Conservation (phyloP, 2,113 vertebrate genomes). For the Brachyistius frenatus region DNA sequence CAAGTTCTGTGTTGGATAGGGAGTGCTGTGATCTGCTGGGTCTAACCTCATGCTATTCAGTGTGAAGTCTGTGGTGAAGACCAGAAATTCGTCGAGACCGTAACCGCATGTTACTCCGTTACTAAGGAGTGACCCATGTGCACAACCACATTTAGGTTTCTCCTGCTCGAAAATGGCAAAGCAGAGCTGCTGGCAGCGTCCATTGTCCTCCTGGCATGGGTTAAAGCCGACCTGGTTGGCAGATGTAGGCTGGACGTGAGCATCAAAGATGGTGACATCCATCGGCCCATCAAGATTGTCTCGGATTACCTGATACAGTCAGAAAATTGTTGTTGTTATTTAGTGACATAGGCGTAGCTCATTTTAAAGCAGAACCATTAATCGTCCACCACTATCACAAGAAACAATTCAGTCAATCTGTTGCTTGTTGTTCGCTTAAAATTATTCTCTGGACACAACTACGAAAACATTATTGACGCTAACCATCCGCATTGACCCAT, state of each 20-base stretch:
- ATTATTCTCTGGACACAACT: too few relatives aligned
- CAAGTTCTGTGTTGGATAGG: conserved; percentile 86
- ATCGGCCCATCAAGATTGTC: conserved; percentile 88
- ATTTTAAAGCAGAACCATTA: background rate
- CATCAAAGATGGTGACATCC: conserved; percentile 89
- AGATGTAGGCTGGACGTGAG: conserved; percentile 85
- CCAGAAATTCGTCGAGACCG: conserved; percentile 87
- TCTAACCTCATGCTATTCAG: conserved; percentile 90
- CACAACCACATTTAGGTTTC: conserved; percentile 88
- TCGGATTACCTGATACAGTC: conserved; percentile 83
- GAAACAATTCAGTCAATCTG: too few relatives aligned
- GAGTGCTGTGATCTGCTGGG: conserved; percentile 88
- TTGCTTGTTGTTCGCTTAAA: too few relatives aligned
- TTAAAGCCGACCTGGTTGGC: conserved; percentile 88
- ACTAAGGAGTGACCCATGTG: conserved; percentile 86
- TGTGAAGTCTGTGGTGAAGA: conserved; percentile 89
- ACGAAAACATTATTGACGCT: too few relatives aligned
- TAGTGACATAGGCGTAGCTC: background rate
- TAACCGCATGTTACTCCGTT: conserved; percentile 91
- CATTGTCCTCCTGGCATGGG: conserved; percentile 90
- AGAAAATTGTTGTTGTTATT: background rate
- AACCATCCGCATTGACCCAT: background rate
- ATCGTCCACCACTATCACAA: too few relatives aligned
- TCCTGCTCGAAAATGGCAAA: conserved; percentile 88
- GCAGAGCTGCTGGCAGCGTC: conserved; percentile 92